A percentile compares a stretch with the other conserved stretches of the same genome.
Conservation (phyloP, 2,888 invertebrate genomes). For the Micoletzkya japonica region DNA sequence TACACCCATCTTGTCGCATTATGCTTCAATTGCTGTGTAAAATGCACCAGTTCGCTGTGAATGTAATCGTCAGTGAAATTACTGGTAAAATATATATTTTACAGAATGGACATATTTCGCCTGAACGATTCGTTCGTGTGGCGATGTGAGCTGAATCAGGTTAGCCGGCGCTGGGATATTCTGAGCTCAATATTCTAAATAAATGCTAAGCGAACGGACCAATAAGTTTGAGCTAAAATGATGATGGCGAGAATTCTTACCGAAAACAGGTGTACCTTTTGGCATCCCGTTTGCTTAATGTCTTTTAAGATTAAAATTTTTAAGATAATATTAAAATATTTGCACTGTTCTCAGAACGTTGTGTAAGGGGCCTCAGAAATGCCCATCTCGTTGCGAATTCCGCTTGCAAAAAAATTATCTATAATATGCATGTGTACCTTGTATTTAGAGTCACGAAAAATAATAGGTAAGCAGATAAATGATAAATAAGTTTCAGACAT, state of each 20-base stretch:
- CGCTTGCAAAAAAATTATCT: not conserved
- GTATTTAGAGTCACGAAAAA: not conserved
- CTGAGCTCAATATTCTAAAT: too few relatives aligned
- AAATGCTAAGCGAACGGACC: too few relatives aligned
- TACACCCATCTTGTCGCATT: not conserved
- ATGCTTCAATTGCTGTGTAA: not conserved
- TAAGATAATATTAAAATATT: not conserved
- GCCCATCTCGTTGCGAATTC: not conserved
- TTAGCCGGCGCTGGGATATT: too few relatives aligned
- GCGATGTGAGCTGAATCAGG: constrained; percentile 8
- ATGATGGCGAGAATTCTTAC: too few relatives aligned
- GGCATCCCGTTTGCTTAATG: too few relatives aligned
- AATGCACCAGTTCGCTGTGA: too few relatives aligned
- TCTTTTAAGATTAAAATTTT: not conserved
- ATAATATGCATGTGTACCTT: not conserved
- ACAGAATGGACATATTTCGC: constrained; percentile 11
- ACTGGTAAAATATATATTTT: not conserved
- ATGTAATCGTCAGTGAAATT: too few relatives aligned
- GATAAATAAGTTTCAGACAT: not conserved
- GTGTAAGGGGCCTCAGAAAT: not conserved
- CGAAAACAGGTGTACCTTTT: too few relatives aligned
- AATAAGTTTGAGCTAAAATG: too few relatives aligned
- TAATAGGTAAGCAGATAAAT: not conserved
- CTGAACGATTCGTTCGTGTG: not conserved
- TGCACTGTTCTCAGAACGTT: not conserved